Evolutionary conservation across 2,888 invertebrate genomes (phyloP).

Genomic region (Pachliopta kotzebuea): DNA sequence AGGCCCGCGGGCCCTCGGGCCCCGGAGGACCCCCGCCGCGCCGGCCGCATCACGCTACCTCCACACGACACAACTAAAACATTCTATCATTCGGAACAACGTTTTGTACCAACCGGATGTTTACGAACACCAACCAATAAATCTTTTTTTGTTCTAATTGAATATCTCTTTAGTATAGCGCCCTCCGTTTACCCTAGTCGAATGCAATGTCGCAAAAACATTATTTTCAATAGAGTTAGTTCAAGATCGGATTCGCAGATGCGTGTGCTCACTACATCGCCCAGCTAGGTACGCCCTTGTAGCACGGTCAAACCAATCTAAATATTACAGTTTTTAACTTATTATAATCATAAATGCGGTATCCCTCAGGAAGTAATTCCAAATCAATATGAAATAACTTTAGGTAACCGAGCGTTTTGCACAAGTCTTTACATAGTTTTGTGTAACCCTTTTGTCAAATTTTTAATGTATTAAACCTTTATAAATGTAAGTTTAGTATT

Average conservation of each 20-base stretch:
- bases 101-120: conserved; percentile 71
- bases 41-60: conserved; percentile 39
- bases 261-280: conserved; percentile 61
- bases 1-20: conserved; percentile 41
- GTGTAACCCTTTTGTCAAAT: conserved; percentile 75
- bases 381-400: conserved; percentile 57
- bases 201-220: conserved; percentile 69
- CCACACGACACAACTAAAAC: conserved; percentile 51
- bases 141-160: conserved; percentile 65
- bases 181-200: conserved; percentile 55
- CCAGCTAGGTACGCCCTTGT: conserved; percentile 78
- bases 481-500: conserved; percentile 66
- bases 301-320: conserved; percentile 54
- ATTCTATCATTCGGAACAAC: conserved; percentile 62
- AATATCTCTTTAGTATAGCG: conserved; percentile 71
- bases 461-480: conserved; percentile 61
- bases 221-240: conserved; percentile 28
- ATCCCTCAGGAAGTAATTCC: conserved; percentile 78
- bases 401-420: conserved; percentile 55
- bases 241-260: conserved; percentile 66
- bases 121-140: conserved; percentile 72
- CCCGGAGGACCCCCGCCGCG: conserved; percentile 33
- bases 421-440: conserved; percentile 58
- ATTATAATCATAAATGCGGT: conserved; percentile 59
- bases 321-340: conserved; percentile 49